Conservation (phyloP, 2,888 invertebrate species). For the Melipona beecheii region DNA sequence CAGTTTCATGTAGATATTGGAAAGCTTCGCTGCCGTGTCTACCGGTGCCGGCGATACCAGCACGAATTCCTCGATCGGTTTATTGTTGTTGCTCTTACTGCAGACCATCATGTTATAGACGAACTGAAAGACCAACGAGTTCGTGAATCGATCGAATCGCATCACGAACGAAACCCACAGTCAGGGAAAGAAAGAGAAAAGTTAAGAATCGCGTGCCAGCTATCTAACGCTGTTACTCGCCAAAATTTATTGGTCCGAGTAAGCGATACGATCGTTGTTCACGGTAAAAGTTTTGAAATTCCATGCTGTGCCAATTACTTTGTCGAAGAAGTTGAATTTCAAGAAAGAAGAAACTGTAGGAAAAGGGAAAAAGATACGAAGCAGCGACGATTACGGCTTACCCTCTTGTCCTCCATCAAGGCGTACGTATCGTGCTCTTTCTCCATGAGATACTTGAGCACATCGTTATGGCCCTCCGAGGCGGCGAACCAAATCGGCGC, state of each 20-base stretch:
- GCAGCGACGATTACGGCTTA: constrained; percentile 74
- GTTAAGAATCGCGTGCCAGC: constrained; percentile 36
- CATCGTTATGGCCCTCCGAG: constrained; percentile 97
- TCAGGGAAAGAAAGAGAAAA: background rate
- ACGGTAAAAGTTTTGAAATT: constrained; percentile 28
- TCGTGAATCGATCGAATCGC: constrained; percentile 6
- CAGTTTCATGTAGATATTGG: constrained; percentile 94
- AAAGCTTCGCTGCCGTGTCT: constrained; percentile 98
- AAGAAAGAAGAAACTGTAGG: background rate
- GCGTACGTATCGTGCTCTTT: constrained; percentile 99
- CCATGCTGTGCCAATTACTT: constrained; percentile 9
- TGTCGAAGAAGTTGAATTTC: constrained; percentile 3
- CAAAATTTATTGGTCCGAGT: constrained; percentile 33
- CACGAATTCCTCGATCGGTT: constrained; percentile 98
- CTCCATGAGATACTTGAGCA: constrained; percentile 97
- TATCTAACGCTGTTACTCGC: constrained; percentile 14
- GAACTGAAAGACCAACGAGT: constrained; percentile 85
- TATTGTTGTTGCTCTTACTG: constrained; percentile 97
- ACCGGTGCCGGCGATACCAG: constrained; percentile 99
- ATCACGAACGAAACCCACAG: background rate
- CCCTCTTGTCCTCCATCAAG: constrained; percentile 98
- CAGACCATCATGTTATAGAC: constrained; percentile 99
- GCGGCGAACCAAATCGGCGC: constrained; percentile 99
- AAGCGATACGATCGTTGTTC: constrained; percentile 14
- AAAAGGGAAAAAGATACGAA: background rate